Evolutionary conservation across 2,113 vertebrate species (phyloP).

Genomic region (Paradisaea rubra): DNA sequence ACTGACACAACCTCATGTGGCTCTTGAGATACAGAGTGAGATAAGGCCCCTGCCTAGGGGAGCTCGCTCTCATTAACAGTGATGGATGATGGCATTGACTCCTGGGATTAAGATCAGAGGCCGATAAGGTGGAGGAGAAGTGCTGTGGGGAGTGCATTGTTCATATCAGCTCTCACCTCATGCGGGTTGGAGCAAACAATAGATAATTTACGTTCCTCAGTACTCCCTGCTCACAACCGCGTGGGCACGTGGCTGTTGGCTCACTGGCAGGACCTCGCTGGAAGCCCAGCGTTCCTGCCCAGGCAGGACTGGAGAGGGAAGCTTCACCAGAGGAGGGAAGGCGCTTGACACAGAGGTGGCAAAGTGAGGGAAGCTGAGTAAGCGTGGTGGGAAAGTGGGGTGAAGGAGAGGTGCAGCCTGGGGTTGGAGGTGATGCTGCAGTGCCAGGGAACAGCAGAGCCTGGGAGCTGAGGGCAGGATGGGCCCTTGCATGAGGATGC

Average conservation of each 20-base stretch:
- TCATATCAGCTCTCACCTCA: conserved; percentile 18
- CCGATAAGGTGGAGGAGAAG: not conserved
- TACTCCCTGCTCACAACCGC: not conserved
- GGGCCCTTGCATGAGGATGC: not conserved
- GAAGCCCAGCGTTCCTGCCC: not conserved
- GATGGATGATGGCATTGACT: conserved; percentile 17
- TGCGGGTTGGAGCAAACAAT: not conserved
- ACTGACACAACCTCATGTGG: not conserved
- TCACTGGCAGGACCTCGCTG: not conserved
- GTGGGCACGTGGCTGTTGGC: not conserved
- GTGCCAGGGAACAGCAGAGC: not conserved
- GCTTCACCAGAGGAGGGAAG: not conserved
- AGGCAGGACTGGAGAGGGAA: not conserved
- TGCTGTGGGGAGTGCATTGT: not conserved
- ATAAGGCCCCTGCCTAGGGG: conserved; percentile 27
- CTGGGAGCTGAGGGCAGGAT: not conserved
- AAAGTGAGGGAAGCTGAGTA: not conserved
- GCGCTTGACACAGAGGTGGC: not conserved
- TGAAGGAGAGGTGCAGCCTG: not conserved
- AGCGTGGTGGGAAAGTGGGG: accelerated
- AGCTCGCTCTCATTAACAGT: not conserved
- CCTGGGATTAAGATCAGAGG: conserved; percentile 11
- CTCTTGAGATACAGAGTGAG: not conserved
- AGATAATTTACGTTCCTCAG: not conserved
- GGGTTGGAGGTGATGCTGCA: not conserved